Base-by-base conservation (phyloP, 2,797 vertebrate species). In the Chelonia mydas region DNA sequence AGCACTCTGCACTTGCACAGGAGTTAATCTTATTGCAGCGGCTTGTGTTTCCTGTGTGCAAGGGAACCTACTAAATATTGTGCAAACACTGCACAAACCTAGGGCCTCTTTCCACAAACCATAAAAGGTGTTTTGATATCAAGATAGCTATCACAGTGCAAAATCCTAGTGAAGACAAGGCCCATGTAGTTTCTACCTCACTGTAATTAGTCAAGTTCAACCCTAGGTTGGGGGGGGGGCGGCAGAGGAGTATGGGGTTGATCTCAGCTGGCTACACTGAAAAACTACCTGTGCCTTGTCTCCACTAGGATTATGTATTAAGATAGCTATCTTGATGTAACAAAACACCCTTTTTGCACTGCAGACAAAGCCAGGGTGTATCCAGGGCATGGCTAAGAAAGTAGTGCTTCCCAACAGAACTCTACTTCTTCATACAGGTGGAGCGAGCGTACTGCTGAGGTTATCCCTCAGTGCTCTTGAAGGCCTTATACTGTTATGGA, bases 391-490 rank as follows among this genome's bases (percentile, higher is more conserved):
- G 33, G n/a, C 8, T n/a, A 68, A 68, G 61, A 21, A 17, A 5
- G 7, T 19, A 37, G 16, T 9, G 33, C 33, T 37, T 37, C 16
- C 61, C 33, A 15, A 16, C 31, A 65, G 59, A 68, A 68, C 17
- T 5, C 61, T 68, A 76, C 57, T 57, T 0, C 27, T 79, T 89
- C 83, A 77, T 53, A 31, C 7, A 74, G 0, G 16, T 68, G 61
- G 1, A 53, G 7, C 27, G 25, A 7, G 4, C 17, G 49, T 61
- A 77, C 12, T 89, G 31, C 17, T 51, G n/a, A 57, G 21, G 2
- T 0, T 25, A 16, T 1, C 31, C 54, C 76, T 33, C 0, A 1
- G 3, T 31, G 9, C 3, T 59, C 16, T 11, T 49, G 53, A 50
- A 53, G 0, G 7, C 1, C 1, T 49, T 23, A 16, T 61, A 61